A percentile compares a stretch with the other conserved stretches of the same genome.
Evolutionary conservation across 1,140 invertebrate genomes (phyloP).

Genomic region (Drosophila sechellia): DNA sequence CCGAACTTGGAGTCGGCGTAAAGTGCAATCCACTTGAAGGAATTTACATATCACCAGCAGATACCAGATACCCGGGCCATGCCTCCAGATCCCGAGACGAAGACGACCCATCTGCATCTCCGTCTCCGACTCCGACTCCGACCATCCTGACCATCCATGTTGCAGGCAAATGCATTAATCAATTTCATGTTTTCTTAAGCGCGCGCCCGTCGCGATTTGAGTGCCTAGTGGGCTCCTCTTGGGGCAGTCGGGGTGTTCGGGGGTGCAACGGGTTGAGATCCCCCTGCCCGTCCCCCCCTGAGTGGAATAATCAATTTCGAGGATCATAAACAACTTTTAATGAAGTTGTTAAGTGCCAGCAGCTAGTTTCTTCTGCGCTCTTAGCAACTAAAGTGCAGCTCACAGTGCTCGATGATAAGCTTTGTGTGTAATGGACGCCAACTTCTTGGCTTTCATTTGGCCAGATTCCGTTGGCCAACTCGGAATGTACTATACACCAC

Average conservation of each 20-base stretch:
- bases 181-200: slow-evolving; percentile 84
- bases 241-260: neutral
- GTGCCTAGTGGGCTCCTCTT: slow-evolving; percentile 37
- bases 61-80: slow-evolving; percentile 48
- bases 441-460: slow-evolving; percentile 31
- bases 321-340: slow-evolving; percentile 84
- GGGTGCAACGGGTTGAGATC: neutral
- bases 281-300: slow-evolving; percentile 20
- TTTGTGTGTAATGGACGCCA: slow-evolving; percentile 64
- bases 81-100: neutral
- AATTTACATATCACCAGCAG: slow-evolving; percentile 82
- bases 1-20: slow-evolving; percentile 60
- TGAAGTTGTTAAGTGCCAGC: slow-evolving; percentile 84
- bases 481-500: neutral
- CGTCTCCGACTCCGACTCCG: slow-evolving; percentile 18
- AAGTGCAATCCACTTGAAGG: slow-evolving; percentile 83
- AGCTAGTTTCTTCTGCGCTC: slow-evolving; percentile 64
- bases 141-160: slow-evolving; percentile 56
- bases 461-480: slow-evolving; percentile 35
- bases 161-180: slow-evolving; percentile 84
- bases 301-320: slow-evolving; percentile 84
- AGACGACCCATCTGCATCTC: slow-evolving; percentile 12
- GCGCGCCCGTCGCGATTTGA: slow-evolving; percentile 75
- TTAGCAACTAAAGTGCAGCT: slow-evolving; percentile 60
- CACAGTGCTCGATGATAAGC: slow-evolving; percentile 52